Percentiles rank a stretch among this genome's conserved stretches.
phyloP scores from a whole-genome alignment of 2,888 invertebrate genomes.

The Phengaris alcon region DNA sequence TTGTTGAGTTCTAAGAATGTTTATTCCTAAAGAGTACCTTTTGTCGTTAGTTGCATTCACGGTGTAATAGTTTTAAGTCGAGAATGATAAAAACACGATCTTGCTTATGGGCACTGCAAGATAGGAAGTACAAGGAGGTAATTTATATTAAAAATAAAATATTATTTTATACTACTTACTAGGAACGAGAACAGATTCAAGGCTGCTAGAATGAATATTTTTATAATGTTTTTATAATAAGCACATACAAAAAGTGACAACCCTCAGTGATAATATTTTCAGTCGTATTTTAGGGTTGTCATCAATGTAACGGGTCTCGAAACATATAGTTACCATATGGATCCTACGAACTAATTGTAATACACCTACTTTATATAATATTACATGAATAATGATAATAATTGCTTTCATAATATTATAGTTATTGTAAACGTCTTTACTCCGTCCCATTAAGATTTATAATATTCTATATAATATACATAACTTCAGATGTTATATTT shows the following conservation, averaged over 20 bases:
- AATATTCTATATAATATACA: constrained; percentile 40
- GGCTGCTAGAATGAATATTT: constrained; percentile 57
- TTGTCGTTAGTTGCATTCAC: constrained; percentile 50
- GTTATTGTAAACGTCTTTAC: constrained; percentile 39
- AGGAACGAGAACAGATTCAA: constrained; percentile 61
- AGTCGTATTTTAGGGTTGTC: constrained; percentile 48
- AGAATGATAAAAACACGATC: constrained; percentile 60
- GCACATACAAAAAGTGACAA: constrained; percentile 46
- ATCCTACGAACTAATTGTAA: constrained; percentile 56
- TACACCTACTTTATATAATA: constrained; percentile 45
- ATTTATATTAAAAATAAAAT: constrained; percentile 52
- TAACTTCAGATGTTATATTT: constrained; percentile 43
- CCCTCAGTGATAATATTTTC: constrained; percentile 42
- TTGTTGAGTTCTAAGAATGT: constrained; percentile 70
- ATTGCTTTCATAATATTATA: constrained; percentile 48
- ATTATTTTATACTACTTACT: constrained; percentile 57
- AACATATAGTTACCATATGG: constrained; percentile 74
- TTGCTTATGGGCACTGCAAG: constrained; percentile 44
- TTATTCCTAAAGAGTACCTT: constrained; percentile 77
- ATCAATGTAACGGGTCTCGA: constrained; percentile 67
- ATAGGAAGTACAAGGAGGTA: constrained; percentile 63
- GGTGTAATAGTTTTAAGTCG: constrained; percentile 54
- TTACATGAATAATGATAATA: constrained; percentile 21
- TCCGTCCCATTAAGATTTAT: constrained; percentile 45
- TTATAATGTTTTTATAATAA: constrained; percentile 43